phyloP scores from a whole-genome alignment of 2,797 vertebrate genomes.

The Onychomys arenicola region DNA sequence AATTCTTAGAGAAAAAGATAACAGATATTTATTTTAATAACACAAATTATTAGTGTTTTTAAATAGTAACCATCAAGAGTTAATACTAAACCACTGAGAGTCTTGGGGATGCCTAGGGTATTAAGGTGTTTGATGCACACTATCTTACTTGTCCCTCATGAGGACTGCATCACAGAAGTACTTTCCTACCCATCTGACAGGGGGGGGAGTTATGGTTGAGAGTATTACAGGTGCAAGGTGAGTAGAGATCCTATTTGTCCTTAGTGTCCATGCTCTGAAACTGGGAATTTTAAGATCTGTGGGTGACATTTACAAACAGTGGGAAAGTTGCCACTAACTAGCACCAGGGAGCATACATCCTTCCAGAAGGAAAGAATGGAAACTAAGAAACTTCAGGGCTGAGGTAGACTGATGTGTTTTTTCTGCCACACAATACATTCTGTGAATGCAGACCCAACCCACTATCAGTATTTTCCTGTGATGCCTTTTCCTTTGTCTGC shows the following conservation, averaged over 20 bases:
- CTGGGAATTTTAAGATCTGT: neutral
- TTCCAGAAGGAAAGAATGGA: neutral
- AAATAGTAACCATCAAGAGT: constrained; percentile 24
- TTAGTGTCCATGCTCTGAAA: neutral
- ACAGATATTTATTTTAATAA: neutral
- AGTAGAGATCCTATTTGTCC: neutral
- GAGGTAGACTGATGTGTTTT: neutral
- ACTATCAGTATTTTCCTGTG: constrained; percentile 70
- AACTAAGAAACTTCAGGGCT: neutral
- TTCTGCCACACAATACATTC: constrained; percentile 35
- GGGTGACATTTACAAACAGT: neutral
- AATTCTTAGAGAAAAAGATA: neutral
- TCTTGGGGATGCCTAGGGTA: neutral
- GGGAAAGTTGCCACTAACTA: neutral
- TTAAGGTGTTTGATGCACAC: neutral
- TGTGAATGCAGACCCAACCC: constrained; percentile 61
- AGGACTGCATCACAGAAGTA: neutral
- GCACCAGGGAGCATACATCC: neutral
- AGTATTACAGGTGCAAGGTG: neutral
- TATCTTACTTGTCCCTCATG: neutral
- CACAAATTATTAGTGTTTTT: constrained; percentile 20
- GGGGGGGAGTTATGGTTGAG: neutral
- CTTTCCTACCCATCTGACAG: constrained; percentile 3
- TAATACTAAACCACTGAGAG: neutral
- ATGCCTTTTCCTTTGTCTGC: constrained; percentile 65